Percentiles rank a stretch among this genome's conserved stretches.
phyloP scores from a whole-genome alignment of 2,888 invertebrate genomes.

The Mamestra brassicae region DNA sequence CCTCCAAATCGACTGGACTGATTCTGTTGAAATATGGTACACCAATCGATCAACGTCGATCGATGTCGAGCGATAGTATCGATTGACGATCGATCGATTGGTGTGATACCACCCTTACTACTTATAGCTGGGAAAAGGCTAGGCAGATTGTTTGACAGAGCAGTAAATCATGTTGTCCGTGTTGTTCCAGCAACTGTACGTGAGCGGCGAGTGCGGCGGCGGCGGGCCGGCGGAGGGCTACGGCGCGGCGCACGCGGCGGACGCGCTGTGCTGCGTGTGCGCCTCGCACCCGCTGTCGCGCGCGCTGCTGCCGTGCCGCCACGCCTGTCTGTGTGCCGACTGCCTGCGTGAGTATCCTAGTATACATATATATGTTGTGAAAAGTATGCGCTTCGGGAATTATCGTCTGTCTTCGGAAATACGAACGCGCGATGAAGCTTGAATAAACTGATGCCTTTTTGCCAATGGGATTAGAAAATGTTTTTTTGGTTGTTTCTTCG shows the following conservation, averaged over 20 bases:
- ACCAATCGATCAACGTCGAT: no score
- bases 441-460: no score
- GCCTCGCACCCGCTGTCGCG: constrained; percentile 94
- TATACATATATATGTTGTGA: no score
- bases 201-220: constrained; percentile 91
- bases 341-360: constrained; percentile 92
- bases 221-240: constrained; percentile 77
- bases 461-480: background rate
- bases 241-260: constrained; percentile 72
- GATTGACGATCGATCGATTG: no score
- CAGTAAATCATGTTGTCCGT: background rate
- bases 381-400: background rate
- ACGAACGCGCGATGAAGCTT: background rate
- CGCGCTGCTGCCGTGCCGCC: constrained; percentile 96
- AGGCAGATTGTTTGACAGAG: no score
- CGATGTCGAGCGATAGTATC: no score
- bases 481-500: no score
- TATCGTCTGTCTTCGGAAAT: background rate
- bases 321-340: constrained; percentile 95
- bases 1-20: no score
- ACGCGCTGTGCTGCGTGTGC: constrained; percentile 94
- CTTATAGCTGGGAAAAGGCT: no score
- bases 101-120: no score
- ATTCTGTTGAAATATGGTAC: no score
- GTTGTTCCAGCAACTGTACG: constrained; percentile 93